Base-by-base conservation (phyloP, 2,113 vertebrate genomes). In the Pogonocichla stellata region DNA sequence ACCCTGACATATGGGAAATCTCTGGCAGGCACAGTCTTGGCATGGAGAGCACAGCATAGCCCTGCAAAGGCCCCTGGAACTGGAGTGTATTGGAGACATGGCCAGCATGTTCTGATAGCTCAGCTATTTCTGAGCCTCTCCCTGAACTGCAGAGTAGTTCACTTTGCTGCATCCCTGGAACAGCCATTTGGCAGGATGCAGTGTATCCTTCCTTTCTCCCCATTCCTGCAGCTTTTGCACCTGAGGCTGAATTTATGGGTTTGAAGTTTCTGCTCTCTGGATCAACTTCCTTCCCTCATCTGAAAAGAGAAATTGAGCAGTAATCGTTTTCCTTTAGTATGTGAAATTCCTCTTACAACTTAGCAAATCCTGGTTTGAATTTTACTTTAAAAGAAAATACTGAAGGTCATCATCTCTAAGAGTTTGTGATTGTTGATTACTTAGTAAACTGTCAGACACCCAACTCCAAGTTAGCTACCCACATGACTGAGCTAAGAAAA, bases 21-120 rank as follows among this genome's bases (percentile, higher is more conserved):
- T 93, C 58, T 88, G 86, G 71, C 88, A 94, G 57, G 79, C 71
- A 78, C 50, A 65, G 85, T 47, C 54, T 93, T 93, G 96, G 88
- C 90, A 72, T 16, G n/a, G 62, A 16, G 14, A 54, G 60, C 3
- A 2, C 56, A 90, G 78, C 64, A 43, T 15, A 53, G 29, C 50
- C 61, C 70, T 74, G 65, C 48, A 84, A 80, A 64, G 60, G 82
- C 64, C 54, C 34, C 56, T 77, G 88, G 69, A 96, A 86, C 29
- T 0, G 0, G 34, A 66, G 50, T 2, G 19, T 40, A 10, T 10
- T 33, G 47, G 71, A 70, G 85, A 69, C 5, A 5, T 23, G 60
- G 88, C 62, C 85, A 70, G 79, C 15, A 15, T 78, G 72, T 92
- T 96, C 93, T 0, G 1, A 86, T 22, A 83, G 80, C 75, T 93